Percentiles rank a stretch among this genome's conserved stretches.
These are phyloP conservation scores for Oscheius sp. DNA, from an alignment of 2,888 invertebrate species.

Conservation along the genomic window DNA sequence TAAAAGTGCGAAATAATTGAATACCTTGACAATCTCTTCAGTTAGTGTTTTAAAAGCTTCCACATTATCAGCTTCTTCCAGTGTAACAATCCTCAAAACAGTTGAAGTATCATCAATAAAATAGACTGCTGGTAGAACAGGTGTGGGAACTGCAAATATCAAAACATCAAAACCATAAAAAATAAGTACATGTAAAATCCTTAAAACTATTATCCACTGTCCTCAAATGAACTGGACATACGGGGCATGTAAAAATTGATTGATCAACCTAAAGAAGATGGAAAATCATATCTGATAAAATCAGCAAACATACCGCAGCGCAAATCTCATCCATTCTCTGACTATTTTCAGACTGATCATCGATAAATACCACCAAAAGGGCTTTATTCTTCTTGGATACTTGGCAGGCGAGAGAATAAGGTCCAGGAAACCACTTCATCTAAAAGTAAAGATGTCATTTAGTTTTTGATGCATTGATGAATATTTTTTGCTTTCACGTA, in stretches of 20 bases:
- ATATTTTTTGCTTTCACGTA: too few relatives aligned
- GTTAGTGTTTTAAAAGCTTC: slow-evolving; percentile 40
- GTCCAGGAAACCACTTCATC: slow-evolving; percentile 59
- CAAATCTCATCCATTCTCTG: slow-evolving; percentile 39
- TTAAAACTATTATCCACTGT: slow-evolving; percentile 38
- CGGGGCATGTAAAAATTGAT: slow-evolving; percentile 36
- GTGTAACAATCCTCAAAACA: slow-evolving; percentile 47
- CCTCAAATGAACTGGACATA: slow-evolving; percentile 46
- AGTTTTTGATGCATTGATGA: too few relatives aligned
- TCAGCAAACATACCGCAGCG: slow-evolving; percentile 28
- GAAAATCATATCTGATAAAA: not conserved
- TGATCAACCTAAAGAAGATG: not conserved
- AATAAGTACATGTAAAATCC: slow-evolving; percentile 52
- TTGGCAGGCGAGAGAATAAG: slow-evolving; percentile 45
- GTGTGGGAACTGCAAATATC: slow-evolving; percentile 45
- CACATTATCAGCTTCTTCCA: slow-evolving; percentile 32
- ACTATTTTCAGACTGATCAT: slow-evolving; percentile 42
- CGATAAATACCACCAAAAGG: slow-evolving; percentile 52
- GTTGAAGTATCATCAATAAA: slow-evolving; percentile 49
- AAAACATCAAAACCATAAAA: not conserved
- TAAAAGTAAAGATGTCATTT: too few relatives aligned
- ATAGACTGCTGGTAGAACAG: slow-evolving; percentile 49
- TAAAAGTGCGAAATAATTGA: not conserved
- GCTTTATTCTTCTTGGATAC: slow-evolving; percentile 49
- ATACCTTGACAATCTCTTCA: slow-evolving; percentile 36